phyloP scores from a whole-genome alignment of 2,888 invertebrate species.

The Rhingia rostrata region DNA sequence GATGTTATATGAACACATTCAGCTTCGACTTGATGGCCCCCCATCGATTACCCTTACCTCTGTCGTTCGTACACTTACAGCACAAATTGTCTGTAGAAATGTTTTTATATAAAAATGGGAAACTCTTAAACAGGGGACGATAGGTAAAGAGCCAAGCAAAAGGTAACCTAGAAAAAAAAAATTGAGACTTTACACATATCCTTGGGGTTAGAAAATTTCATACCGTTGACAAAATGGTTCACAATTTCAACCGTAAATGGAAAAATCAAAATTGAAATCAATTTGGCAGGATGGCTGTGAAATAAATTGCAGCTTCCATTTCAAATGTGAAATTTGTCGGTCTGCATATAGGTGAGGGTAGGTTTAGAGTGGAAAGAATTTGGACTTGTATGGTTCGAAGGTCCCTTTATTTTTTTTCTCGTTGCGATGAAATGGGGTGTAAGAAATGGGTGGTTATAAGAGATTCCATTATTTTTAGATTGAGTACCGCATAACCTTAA shows the following conservation, averaged over 20 bases:
- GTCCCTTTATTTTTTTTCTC: slow-evolving; percentile 7
- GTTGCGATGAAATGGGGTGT: slow-evolving; percentile 8
- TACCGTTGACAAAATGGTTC: slow-evolving; percentile 63
- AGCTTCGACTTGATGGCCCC: background rate
- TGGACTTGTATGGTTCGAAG: slow-evolving; percentile 11
- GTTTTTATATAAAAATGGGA: slow-evolving; percentile 56
- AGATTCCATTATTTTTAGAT: slow-evolving; percentile 52
- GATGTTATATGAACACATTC: slow-evolving; percentile 12
- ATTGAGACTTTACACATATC: slow-evolving; percentile 25
- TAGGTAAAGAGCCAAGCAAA: background rate
- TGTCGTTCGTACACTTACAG: slow-evolving; percentile 11
- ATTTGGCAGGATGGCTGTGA: slow-evolving; percentile 61
- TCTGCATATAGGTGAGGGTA: background rate
- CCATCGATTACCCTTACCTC: slow-evolving; percentile 61
- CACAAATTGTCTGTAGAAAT: slow-evolving; percentile 62
- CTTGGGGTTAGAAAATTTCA: slow-evolving; percentile 53
- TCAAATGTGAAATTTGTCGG: slow-evolving; percentile 51
- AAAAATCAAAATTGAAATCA: slow-evolving; percentile 73
- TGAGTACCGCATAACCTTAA: slow-evolving; percentile 51
- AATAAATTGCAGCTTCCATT: slow-evolving; percentile 64
- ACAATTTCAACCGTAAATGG: slow-evolving; percentile 68
- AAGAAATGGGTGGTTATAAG: slow-evolving; percentile 1
- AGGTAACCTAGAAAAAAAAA: slow-evolving; percentile 14
- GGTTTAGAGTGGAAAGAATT: background rate
- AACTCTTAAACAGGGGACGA: slow-evolving; percentile 42